phyloP scores from a whole-genome alignment of 2,888 invertebrate species.

The Atrina japonica region DNA sequence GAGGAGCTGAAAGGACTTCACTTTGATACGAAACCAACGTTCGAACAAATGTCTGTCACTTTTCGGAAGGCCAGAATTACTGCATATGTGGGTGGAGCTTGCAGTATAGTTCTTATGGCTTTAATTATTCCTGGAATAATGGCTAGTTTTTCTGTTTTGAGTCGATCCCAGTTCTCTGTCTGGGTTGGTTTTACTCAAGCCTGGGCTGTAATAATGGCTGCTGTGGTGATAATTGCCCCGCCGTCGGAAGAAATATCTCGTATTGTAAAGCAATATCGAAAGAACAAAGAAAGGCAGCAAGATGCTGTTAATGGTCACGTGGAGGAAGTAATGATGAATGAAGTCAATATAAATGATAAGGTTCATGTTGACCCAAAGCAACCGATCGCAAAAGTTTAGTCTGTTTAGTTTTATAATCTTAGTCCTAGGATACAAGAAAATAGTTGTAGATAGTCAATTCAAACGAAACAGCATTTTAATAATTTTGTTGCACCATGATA shows the following conservation, averaged over 20 bases:
- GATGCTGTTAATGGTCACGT: slow-evolving; percentile 50
- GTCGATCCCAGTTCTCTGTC: slow-evolving; percentile 66
- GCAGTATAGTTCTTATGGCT: slow-evolving; percentile 67
- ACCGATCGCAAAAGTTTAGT: slow-evolving; percentile 32
- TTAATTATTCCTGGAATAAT: slow-evolving; percentile 72
- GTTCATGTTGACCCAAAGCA: slow-evolving; percentile 23
- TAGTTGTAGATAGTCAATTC: no score
- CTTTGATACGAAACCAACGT: slow-evolving; percentile 70
- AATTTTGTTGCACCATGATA: no score
- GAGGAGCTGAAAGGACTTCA: slow-evolving; percentile 70
- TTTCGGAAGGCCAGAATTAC: slow-evolving; percentile 68
- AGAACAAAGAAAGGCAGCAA: slow-evolving; percentile 50
- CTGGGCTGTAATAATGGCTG: slow-evolving; percentile 73
- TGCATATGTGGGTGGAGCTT: slow-evolving; percentile 69
- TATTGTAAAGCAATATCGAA: slow-evolving; percentile 68
- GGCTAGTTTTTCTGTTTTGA: slow-evolving; percentile 72
- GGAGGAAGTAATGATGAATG: slow-evolving; percentile 45
- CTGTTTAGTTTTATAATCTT: no score
- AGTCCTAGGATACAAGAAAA: no score
- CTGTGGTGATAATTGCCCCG: slow-evolving; percentile 73
- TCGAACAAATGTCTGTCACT: slow-evolving; percentile 71
- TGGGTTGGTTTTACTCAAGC: slow-evolving; percentile 74
- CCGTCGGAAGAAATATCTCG: slow-evolving; percentile 72
- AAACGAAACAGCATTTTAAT: no score
- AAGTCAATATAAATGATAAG: slow-evolving; percentile 41